These are phyloP conservation scores for Calameuta pallipes DNA, from an alignment of 2,888 invertebrate genomes.

Conservation along the genomic window DNA sequence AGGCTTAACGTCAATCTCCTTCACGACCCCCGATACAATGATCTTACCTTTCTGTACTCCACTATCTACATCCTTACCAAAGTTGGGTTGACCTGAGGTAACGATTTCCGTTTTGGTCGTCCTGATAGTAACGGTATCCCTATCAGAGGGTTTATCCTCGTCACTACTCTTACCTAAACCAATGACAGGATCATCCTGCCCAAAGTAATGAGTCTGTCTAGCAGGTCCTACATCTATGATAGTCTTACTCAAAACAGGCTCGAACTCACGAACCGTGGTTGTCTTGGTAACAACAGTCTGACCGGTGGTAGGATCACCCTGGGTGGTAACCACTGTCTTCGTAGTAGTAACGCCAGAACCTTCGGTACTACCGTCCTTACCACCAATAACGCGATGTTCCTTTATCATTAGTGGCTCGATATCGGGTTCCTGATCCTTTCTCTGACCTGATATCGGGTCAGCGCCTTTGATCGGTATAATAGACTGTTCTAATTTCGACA, in stretches of 20 bases:
- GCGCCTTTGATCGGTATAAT: background rate
- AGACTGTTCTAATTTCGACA: conserved; percentile 18
- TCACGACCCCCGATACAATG: conserved; percentile 19
- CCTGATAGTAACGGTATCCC: conserved; percentile 7
- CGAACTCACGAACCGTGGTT: conserved; percentile 42
- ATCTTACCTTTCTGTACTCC: conserved; percentile 26
- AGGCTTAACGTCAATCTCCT: conserved; percentile 21
- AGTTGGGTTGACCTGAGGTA: conserved; percentile 22
- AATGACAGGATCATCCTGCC: conserved; percentile 30
- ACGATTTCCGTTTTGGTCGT: conserved; percentile 18
- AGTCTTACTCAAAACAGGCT: conserved; percentile 29
- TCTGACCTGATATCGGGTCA: too few species aligned
- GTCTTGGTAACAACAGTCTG: conserved; percentile 44
- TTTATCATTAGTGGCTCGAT: conserved; percentile 47
- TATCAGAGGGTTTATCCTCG: conserved; percentile 9
- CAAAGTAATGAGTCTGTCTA: conserved; percentile 29
- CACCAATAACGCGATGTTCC: conserved; percentile 35
- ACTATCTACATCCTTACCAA: conserved; percentile 30
- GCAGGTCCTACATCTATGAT: conserved; percentile 15
- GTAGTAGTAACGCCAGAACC: conserved; percentile 34
- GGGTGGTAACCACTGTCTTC: conserved; percentile 42
- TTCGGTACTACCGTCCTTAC: conserved; percentile 35
- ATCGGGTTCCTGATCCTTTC: conserved; percentile 17
- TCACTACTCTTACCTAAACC: conserved; percentile 15
- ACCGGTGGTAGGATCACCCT: conserved; percentile 35